Evolutionary conservation across 92 coral and sea anemone genomes (phyloP), one percentile per base, ranked within the genome.

Genomic region (Epizoanthus stellaris): DNA sequence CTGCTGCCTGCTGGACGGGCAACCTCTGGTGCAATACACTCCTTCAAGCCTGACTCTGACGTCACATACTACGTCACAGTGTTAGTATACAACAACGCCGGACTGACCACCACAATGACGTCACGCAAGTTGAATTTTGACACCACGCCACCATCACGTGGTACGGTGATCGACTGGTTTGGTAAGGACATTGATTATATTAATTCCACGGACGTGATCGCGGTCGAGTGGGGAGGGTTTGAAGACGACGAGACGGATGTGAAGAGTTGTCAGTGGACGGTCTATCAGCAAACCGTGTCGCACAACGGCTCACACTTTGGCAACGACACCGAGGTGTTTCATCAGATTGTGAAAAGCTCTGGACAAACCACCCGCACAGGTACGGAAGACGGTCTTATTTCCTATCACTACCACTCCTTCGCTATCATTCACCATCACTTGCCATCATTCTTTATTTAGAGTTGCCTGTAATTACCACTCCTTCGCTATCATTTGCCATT

Each of bases 221-320:
- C 91, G 43, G 80, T 81, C 57, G 90, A 84, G 70, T 96, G 99
- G 99, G 86, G 67, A 8, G 97, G 91, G 66, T 92, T 96, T 81
- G 76, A 87, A 49, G 99, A 96, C 70, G 87, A 87, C 12, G 97
- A 96, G 84, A 72, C 99, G 4, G 98, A 77, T 60, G 80, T 96
- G 15, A 76, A 85, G 21, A 90, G 82, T 71, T 96, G 99, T 66
- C 88, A 88, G 23, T 94, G 95, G 94, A 76, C 70, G 30, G 87
- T 94, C 9, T 82, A 90, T 9, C 93, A 96, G 61, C 91, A 94
- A 30, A 87, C 98, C n/a, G 90, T 83, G 11, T 94, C 98, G 10
- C 77, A 84, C 77, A 89, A 94, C 87, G 88, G 95, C n/a, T 89
- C 93, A 2, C 66, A 57, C 19, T 94, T 87, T 60, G 98, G 92